phyloP scores from a whole-genome alignment of 2,888 invertebrate genomes.

The Eupithecia exiguata region DNA sequence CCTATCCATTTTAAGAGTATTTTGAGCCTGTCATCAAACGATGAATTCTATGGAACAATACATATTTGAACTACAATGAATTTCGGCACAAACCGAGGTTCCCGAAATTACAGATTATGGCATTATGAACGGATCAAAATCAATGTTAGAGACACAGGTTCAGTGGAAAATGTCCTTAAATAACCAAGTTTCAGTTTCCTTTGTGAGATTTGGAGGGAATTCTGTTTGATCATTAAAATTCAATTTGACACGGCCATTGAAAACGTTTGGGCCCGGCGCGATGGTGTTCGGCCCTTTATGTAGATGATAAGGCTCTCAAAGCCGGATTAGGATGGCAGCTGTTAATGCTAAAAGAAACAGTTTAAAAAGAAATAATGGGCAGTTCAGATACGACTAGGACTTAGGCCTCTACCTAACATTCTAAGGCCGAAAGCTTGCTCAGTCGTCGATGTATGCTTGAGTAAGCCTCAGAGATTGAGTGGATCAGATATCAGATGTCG shows the following conservation, averaged over 20 bases:
- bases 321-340: constrained; percentile 12
- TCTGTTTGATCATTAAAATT: constrained; percentile 56
- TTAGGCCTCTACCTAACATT: neutral
- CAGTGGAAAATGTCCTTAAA: constrained; percentile 25
- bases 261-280: constrained; percentile 50
- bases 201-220: constrained; percentile 46
- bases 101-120: too few relatives aligned
- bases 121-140: neutral
- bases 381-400: neutral
- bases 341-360: constrained; percentile 32
- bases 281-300: constrained; percentile 49
- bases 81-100: neutral
- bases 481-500: too few relatives aligned
- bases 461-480: too few relatives aligned
- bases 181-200: constrained; percentile 39
- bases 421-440: too few relatives aligned
- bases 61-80: neutral
- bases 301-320: constrained; percentile 44
- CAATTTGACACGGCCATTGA: constrained; percentile 57
- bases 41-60: neutral
- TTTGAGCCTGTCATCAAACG: neutral
- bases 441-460: too few relatives aligned
- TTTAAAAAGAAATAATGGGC: constrained; percentile 21
- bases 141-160: neutral
- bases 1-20: neutral